phyloP scores from a whole-genome alignment of 1,140 invertebrate species.

The Luehdorfia chinensis region DNA sequence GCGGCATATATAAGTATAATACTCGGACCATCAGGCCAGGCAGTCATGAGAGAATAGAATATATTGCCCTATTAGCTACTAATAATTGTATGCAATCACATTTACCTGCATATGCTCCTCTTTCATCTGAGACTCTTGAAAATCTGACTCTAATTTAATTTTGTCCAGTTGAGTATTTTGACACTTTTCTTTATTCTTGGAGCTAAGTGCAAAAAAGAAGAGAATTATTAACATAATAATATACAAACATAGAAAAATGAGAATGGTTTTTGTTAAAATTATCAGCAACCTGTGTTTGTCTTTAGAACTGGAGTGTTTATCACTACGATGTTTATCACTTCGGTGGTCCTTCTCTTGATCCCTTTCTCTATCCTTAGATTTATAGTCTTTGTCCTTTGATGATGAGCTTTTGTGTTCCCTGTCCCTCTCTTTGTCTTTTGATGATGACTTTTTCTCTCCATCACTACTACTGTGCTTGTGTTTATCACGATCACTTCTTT shows the following conservation, averaged over 20 bases:
- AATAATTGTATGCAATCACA: no score
- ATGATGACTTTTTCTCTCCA: constrained; percentile 67
- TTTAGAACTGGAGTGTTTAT: constrained; percentile 75
- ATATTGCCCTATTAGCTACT: no score
- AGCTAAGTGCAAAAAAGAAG: constrained; percentile 33
- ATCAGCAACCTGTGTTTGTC: constrained; percentile 52
- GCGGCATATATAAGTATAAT: no score
- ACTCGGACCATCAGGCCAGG: no score
- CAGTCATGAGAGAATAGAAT: no score
- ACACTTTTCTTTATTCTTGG: constrained; percentile 53
- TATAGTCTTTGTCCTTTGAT: constrained; percentile 69
- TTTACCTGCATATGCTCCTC: constrained; percentile 55
- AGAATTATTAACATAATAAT: constrained; percentile 1
- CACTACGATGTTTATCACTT: constrained; percentile 61
- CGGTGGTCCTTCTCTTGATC: constrained; percentile 74
- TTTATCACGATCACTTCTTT: constrained; percentile 26
- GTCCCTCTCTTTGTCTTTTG: constrained; percentile 71
- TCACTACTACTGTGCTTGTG: constrained; percentile 58
- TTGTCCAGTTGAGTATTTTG: constrained; percentile 45
- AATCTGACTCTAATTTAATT: constrained; percentile 46
- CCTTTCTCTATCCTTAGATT: constrained; percentile 65
- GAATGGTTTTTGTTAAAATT: not conserved
- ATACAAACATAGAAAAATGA: no score
- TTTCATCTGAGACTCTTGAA: constrained; percentile 39
- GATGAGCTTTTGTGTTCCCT: constrained; percentile 43